phyloP scores from a whole-genome alignment of 2,888 invertebrate genomes.

The Plebejus argus region DNA sequence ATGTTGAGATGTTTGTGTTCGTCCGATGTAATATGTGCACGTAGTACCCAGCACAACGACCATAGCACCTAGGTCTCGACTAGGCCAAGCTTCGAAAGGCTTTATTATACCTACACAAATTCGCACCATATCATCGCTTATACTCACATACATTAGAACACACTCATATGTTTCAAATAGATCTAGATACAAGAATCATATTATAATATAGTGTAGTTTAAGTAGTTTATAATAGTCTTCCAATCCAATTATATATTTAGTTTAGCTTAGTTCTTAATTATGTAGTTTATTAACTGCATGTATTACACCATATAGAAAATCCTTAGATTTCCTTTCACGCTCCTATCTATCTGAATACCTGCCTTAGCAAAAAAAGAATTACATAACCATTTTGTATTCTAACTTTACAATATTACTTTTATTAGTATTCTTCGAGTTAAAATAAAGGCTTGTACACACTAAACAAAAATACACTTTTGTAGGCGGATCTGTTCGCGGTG shows the following conservation, averaged over 20 bases:
- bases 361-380: neutral
- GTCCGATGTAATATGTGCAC: slow-evolving; percentile 66
- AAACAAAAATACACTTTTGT: slow-evolving; percentile 46
- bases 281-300: neutral
- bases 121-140: slow-evolving; percentile 55
- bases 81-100: slow-evolving; percentile 49
- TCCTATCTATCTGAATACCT: neutral
- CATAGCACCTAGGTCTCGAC: slow-evolving; percentile 40
- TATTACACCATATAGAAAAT: neutral
- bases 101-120: slow-evolving; percentile 79
- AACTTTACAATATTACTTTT: neutral
- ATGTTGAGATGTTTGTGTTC: slow-evolving; percentile 61
- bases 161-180: slow-evolving; percentile 14
- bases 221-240: neutral
- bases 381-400: neutral
- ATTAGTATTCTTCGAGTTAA: neutral
- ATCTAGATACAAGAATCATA: slow-evolving; percentile 5
- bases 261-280: neutral
- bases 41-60: slow-evolving; percentile 54
- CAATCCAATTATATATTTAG: neutral
- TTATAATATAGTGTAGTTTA: neutral
- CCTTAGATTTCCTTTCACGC: neutral
- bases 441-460: neutral
- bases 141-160: slow-evolving; percentile 28
- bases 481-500: slow-evolving; percentile 96